Percentiles rank a stretch among this genome's conserved stretches.
Conservation (phyloP, 35 echinoderm and acorn worm genomes). For the Anneissia japonica region DNA sequence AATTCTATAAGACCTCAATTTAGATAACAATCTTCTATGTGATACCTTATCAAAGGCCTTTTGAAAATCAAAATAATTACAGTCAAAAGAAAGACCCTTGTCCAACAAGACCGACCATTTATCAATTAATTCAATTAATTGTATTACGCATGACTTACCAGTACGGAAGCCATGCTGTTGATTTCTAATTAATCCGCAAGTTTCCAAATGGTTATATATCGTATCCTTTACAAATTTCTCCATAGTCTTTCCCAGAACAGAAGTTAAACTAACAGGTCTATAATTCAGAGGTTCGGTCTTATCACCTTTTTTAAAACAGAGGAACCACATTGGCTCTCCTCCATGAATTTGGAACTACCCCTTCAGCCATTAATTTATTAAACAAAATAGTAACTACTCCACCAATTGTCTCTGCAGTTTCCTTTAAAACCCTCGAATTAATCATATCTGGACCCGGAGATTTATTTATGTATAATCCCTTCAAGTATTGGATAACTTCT, state of each 20-base stretch:
- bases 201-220: no score
- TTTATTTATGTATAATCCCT: no score
- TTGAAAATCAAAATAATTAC: neutral
- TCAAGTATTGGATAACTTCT: no score
- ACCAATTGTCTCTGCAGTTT: neutral
- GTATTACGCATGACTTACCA: no score
- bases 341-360: neutral
- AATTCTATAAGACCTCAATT: conserved; percentile 33
- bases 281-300: neutral
- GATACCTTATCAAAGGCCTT: conserved; percentile 22
- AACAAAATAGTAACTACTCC: neutral
- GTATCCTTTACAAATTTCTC: no score
- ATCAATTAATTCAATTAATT: no score
- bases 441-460: neutral
- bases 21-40: conserved; percentile 12
- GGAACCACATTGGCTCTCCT: neutral
- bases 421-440: conserved; percentile 4
- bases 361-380: neutral
- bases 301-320: neutral
- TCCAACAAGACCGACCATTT: neutral
- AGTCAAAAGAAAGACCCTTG: neutral
- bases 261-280: conserved; percentile 12
- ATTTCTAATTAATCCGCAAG: no score
- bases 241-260: neutral
- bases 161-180: no score